Conservation (phyloP, 2,797 vertebrate genomes). For the Valencia hispanica region DNA sequence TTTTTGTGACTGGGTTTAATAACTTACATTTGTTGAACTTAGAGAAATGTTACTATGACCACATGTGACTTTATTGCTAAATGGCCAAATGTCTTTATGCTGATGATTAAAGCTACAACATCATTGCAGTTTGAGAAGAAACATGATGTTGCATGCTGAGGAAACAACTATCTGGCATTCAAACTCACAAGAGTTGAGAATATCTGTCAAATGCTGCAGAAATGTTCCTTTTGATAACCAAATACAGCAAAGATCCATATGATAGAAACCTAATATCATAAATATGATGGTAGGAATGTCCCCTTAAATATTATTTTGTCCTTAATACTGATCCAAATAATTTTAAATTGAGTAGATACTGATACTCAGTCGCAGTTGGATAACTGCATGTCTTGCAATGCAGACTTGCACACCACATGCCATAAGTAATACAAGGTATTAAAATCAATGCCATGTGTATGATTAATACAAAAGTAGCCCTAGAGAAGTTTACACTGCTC, state of each 20-base stretch:
- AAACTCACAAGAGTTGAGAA: neutral
- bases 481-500: neutral
- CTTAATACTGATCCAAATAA: neutral
- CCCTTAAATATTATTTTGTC: neutral
- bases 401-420: neutral
- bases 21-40: neutral
- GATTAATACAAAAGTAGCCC: neutral
- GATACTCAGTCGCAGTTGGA: no score
- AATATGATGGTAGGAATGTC: neutral
- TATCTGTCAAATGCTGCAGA: neutral
- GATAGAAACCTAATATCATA: neutral
- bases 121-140: neutral
- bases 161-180: neutral
- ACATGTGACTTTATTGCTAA: neutral
- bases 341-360: neutral
- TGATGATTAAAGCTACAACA: neutral
- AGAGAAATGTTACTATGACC: neutral
- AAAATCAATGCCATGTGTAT: neutral
- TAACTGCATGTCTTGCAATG: neutral
- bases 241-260: neutral
- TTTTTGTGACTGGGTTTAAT: neutral
- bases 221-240: neutral
- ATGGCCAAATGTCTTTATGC: neutral
- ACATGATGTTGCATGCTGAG: neutral
- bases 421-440: neutral